Conservation (phyloP, 1,140 invertebrate genomes). For the Sinella curviseta region DNA sequence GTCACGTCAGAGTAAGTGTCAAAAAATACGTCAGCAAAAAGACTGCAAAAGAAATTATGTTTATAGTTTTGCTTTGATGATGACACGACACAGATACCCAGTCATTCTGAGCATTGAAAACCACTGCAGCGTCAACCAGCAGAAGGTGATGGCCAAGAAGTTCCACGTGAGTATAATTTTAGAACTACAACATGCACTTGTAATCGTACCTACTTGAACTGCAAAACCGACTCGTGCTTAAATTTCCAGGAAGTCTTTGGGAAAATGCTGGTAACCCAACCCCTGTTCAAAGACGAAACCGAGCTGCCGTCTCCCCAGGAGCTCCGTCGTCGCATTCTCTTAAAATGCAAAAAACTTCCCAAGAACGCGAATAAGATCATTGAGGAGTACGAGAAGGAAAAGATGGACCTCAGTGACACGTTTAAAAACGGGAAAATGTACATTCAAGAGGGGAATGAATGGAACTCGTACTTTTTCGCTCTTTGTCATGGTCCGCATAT, state of each 20-base stretch:
- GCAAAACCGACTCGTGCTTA: background rate
- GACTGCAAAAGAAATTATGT: background rate
- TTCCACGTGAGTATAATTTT: slow-evolving; percentile 63
- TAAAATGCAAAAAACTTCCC: slow-evolving; percentile 92
- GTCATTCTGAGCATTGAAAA: slow-evolving; percentile 97
- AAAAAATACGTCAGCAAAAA: no score
- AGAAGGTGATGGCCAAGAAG: slow-evolving; percentile 89
- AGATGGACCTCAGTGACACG: slow-evolving; percentile 81
- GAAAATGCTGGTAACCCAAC: slow-evolving; percentile 75
- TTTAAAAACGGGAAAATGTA: slow-evolving; percentile 89
- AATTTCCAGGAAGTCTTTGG: slow-evolving; percentile 79
- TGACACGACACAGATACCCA: slow-evolving; percentile 68
- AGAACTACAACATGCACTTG: background rate
- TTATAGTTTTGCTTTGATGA: background rate
- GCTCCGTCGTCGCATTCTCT: slow-evolving; percentile 67
- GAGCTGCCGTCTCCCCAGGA: slow-evolving; percentile 83
- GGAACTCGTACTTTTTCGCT: slow-evolving; percentile 93
- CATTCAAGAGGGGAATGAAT: slow-evolving; percentile 86
- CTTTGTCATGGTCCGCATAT: slow-evolving; percentile 80
- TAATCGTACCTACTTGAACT: background rate
- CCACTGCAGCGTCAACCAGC: slow-evolving; percentile 91
- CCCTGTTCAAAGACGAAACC: slow-evolving; percentile 76
- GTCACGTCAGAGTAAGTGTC: slow-evolving; percentile 76
- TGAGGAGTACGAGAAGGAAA: slow-evolving; percentile 51
- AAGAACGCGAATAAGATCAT: slow-evolving; percentile 73